Conservation (phyloP, 2,888 invertebrate genomes). For the Chrysolina haemoptera region DNA sequence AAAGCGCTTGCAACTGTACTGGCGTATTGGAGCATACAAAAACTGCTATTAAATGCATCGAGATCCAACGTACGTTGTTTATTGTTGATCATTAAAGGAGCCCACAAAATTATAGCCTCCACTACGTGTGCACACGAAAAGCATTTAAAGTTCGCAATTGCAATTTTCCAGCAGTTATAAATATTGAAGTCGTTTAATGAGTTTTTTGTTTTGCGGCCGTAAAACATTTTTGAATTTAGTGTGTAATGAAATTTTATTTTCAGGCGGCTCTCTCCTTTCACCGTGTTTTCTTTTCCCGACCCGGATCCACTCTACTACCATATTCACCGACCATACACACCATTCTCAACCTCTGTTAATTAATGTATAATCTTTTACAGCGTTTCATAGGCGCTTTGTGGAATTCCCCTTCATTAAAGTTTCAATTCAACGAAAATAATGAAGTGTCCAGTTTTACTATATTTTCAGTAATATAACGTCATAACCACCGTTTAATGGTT, state of each 20-base stretch:
- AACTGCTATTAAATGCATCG: slow-evolving; percentile 28
- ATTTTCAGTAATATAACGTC: slow-evolving; percentile 1
- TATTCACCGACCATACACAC: slow-evolving; percentile 19
- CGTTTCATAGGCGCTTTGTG: slow-evolving; percentile 5
- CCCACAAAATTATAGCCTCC: slow-evolving; percentile 58
- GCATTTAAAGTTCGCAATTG: slow-evolving; percentile 56
- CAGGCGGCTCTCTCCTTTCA: slow-evolving; percentile 17
- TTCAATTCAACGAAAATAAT: slow-evolving; percentile 20
- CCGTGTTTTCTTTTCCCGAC: slow-evolving; percentile 21
- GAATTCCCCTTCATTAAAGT: neutral
- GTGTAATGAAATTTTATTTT: slow-evolving; percentile 28
- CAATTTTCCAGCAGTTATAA: slow-evolving; percentile 51
- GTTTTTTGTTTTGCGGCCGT: slow-evolving; percentile 43
- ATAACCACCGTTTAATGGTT: neutral
- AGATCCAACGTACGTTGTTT: slow-evolving; percentile 50
- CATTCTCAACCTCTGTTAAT: slow-evolving; percentile 21
- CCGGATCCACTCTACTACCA: slow-evolving; percentile 2
- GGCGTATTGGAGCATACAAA: neutral
- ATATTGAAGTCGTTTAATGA: slow-evolving; percentile 56
- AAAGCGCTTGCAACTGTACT: neutral
- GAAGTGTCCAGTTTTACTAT: neutral
- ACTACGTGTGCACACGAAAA: slow-evolving; percentile 57
- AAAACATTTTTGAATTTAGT: slow-evolving; percentile 39
- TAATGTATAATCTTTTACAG: slow-evolving; percentile 24
- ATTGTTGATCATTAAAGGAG: slow-evolving; percentile 56